Evolutionary conservation across 2,888 invertebrate genomes (phyloP), one percentile per base, ranked within the genome.

Genomic region (Iphiclides podalirius): DNA sequence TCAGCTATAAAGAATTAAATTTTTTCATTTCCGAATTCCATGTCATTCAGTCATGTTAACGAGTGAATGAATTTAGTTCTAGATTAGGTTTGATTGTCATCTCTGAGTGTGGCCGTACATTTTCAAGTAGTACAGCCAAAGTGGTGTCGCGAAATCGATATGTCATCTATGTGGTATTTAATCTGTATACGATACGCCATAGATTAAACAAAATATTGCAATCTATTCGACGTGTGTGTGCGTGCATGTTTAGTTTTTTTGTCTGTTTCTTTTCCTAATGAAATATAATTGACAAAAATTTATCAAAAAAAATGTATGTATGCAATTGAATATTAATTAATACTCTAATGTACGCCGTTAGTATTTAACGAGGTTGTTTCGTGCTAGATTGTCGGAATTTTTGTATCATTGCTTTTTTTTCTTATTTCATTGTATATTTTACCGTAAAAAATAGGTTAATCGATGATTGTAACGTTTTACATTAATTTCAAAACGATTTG

Each of bases 181-280:
- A n/a, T n/a, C n/a, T n/a, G n/a, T n/a, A n/a, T n/a, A n/a, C n/a
- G n/a, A n/a, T n/a, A n/a, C n/a, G n/a, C n/a, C n/a, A n/a, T n/a
- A n/a, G n/a, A n/a, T n/a, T n/a, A n/a, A n/a, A n/a, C n/a, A n/a
- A n/a, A n/a, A n/a, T n/a, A n/a, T n/a, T n/a, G n/a, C n/a, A n/a
- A n/a, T n/a, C 71, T 72, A 61, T 77, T 72, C 65, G 77, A 80
- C 78, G 72, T 72, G 75, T 77, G 80, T 79, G 81, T 75, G 31
- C n/a, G 31, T n/a, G 31, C 11, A 4, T 31, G 31, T 31, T 6
- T 2, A 31, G 3, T 28, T 6, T n/a, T n/a, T 4, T 28, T 28
- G 20, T 20, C n/a, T 72, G 74, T 68, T 78, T 60, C 66, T 68
- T 74, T 81, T 82, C 74, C 60, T 81, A 78, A 76, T 71, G 64